Percentiles rank a stretch among this genome's conserved stretches.
phyloP scores from a whole-genome alignment of 64 coral and sea anemone genomes.

The Cladopsammia gracilis region DNA sequence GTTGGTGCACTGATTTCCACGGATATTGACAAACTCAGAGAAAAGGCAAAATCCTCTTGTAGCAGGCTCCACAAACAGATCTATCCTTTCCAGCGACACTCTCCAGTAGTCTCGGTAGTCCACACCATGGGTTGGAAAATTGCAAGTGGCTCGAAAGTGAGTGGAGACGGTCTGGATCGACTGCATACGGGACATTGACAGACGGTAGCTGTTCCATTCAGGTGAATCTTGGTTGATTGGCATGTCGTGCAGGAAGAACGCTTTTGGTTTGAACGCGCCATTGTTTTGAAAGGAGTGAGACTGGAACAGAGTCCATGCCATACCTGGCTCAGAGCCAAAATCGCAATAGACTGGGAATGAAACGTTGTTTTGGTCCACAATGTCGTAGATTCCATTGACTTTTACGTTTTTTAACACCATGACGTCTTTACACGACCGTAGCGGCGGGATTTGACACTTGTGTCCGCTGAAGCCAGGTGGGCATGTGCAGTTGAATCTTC shows the following conservation, averaged over 20 bases:
- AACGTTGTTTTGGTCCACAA: not conserved
- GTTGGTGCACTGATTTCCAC: not conserved
- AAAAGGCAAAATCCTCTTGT: not conserved
- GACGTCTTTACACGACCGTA: not conserved
- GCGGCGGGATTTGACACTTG: not conserved
- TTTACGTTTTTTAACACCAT: not conserved
- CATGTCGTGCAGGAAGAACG: conserved; percentile 22
- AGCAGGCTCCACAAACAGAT: not conserved
- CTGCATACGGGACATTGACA: conserved; percentile 35
- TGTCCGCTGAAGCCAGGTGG: not conserved
- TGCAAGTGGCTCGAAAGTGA: conserved; percentile 64
- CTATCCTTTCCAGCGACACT: not conserved
- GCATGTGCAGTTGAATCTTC: conserved; percentile 11
- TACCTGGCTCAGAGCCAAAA: not conserved
- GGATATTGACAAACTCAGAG: not conserved
- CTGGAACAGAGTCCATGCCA: conserved; percentile 49
- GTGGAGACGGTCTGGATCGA: conserved; percentile 21
- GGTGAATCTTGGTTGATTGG: conserved; percentile 48
- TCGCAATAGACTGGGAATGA: conserved; percentile 42
- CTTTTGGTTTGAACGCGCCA: not conserved
- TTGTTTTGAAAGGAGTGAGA: conserved; percentile 48
- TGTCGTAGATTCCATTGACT: not conserved
- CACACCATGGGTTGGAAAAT: conserved; percentile 20
- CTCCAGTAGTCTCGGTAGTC: conserved; percentile 41
- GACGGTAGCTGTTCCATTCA: conserved; percentile 52